These are phyloP conservation scores for Ptiloglossa arizonensis DNA, from an alignment of 1,140 invertebrate species.

Conservation along the genomic window DNA sequence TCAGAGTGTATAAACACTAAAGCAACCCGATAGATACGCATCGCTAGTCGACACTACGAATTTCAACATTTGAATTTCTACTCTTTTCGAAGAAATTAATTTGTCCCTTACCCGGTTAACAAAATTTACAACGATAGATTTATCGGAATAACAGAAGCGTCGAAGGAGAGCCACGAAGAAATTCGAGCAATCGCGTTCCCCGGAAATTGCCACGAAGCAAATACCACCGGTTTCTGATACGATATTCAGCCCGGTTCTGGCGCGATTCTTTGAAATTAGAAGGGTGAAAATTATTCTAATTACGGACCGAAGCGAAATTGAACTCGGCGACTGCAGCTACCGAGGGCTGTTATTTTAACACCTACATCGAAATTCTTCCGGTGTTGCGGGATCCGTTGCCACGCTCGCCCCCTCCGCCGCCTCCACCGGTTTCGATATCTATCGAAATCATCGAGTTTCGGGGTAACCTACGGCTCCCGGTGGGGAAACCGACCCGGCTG, in stretches of 20 bases:
- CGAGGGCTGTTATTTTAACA: too few species aligned
- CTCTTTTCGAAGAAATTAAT: background rate
- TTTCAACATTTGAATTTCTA: too few species aligned
- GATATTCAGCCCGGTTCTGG: background rate
- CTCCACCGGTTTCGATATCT: constrained; percentile 10
- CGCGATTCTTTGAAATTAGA: background rate
- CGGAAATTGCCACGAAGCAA: background rate
- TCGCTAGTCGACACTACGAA: too few species aligned
- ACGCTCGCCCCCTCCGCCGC: too few species aligned
- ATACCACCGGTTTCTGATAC: background rate
- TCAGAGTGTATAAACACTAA: too few species aligned
- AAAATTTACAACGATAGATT: too few species aligned
- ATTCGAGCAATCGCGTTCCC: background rate
- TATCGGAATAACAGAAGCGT: too few species aligned
- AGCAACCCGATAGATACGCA: too few species aligned
- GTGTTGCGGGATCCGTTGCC: background rate
- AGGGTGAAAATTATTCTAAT: background rate
- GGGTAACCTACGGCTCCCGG: background rate
- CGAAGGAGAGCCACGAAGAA: background rate
- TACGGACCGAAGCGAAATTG: background rate
- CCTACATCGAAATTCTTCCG: background rate
- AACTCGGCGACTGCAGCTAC: background rate
- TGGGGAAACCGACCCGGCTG: background rate
- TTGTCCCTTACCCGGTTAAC: too few species aligned
- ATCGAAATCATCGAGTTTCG: constrained; percentile 18